Evolutionary conservation across 1,140 invertebrate species (phyloP).

Genomic region (Delia radicum): DNA sequence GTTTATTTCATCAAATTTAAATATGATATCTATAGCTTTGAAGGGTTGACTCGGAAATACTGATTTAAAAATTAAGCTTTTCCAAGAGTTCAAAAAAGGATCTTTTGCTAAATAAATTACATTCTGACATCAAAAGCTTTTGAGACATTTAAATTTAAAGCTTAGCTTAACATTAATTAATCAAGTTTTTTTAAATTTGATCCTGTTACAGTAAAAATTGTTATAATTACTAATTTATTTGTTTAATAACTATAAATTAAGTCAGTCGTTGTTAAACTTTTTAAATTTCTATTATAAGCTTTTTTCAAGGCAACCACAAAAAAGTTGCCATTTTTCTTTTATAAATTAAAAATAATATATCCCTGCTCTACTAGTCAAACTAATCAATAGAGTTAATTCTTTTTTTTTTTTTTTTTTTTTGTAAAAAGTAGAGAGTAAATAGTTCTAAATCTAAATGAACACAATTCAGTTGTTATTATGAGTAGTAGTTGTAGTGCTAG

Average conservation of each 20-base stretch:
- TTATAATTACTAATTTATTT: no score
- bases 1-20: no score
- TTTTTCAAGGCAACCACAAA: neutral
- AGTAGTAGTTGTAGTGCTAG: neutral
- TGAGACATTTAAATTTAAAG: neutral
- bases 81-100: no score
- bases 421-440: neutral
- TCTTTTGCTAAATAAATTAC: no score
- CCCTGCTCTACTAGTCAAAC: conserved; percentile 15
- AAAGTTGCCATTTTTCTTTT: neutral
- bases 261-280: neutral
- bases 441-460: neutral
- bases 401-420: neutral
- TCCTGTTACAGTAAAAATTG: no score
- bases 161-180: neutral
- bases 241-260: neutral
- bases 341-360: neutral
- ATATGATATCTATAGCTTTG: no score
- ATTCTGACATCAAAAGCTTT: no score
- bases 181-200: neutral
- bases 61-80: no score
- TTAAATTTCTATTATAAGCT: neutral
- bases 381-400: neutral
- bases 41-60: no score
- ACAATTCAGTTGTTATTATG: neutral